A percentile compares a stretch with the other conserved stretches of the same genome.
phyloP scores from a whole-genome alignment of 2,888 invertebrate species.

The Slavum lentiscoides region DNA sequence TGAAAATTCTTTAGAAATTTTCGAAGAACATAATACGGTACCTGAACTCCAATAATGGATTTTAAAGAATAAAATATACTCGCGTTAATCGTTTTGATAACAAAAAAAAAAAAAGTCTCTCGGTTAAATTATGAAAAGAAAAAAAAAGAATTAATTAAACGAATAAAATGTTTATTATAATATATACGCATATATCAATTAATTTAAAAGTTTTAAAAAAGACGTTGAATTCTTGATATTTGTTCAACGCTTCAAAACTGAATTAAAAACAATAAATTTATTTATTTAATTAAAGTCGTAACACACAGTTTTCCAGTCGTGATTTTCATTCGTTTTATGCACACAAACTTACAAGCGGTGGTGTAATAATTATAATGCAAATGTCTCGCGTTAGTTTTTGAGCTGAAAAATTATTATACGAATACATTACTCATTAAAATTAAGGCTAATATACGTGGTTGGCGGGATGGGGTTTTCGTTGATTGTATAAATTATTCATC shows the following conservation, averaged over 20 bases:
- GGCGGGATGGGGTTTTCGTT: no score
- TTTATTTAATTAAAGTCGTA: neutral
- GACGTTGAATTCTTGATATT: neutral
- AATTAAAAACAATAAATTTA: neutral
- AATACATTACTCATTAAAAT: no score
- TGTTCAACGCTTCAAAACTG: neutral
- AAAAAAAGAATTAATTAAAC: neutral
- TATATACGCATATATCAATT: slow-evolving; percentile 12
- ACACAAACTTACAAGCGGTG: no score
- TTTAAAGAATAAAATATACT: neutral
- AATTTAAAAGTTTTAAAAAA: slow-evolving; percentile 20
- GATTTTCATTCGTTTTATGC: no score
- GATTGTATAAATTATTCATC: no score
- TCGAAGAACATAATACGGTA: neutral
- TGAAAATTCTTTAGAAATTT: neutral
- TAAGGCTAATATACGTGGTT: no score
- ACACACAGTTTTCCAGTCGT: neutral
- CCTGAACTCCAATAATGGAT: neutral
- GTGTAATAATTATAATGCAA: no score
- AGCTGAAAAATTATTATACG: no score
- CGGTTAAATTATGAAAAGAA: slow-evolving; percentile 15
- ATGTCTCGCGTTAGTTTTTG: no score
- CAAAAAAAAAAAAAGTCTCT: neutral
- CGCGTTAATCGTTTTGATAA: neutral
- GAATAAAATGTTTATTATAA: slow-evolving; percentile 1